These are phyloP conservation scores for Anas platyrhynchos DNA, from an alignment of 2,113 vertebrate genomes.

Conservation along the genomic window DNA sequence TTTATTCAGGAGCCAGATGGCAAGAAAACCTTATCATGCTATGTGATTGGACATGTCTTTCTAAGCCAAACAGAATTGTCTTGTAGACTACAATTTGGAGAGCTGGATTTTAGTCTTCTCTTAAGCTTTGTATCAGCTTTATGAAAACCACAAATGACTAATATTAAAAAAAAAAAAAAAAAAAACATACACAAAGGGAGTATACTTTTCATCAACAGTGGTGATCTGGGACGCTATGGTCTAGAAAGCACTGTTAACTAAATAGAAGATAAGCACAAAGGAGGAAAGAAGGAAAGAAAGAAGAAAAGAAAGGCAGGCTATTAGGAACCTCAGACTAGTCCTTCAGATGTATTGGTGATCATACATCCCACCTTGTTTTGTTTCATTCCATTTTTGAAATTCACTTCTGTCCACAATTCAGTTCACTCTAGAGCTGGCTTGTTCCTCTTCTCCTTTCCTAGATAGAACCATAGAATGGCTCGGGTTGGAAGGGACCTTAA, in stretches of 20 bases:
- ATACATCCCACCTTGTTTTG: not conserved
- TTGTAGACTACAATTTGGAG: not conserved
- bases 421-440: not conserved
- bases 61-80: not conserved
- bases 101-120: not conserved
- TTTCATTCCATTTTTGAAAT: not conserved
- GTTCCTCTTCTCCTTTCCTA: not conserved
- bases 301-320: not conserved
- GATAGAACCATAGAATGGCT: no score
- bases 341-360: not conserved
- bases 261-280: not conserved
- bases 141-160: not conserved
- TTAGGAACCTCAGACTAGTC: not conserved
- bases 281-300: not conserved
- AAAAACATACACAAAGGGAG: not conserved
- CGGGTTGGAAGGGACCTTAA: no score
- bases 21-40: not conserved
- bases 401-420: not conserved
- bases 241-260: not conserved
- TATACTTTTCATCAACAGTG: not conserved
- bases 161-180: not conserved
- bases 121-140: not conserved
- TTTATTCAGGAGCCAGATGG: conserved; percentile 6
- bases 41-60: not conserved
- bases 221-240: not conserved